Percentiles rank a stretch among this genome's conserved stretches.
These are phyloP conservation scores for Fissipunctia ypsillon DNA, from an alignment of 2,888 invertebrate genomes.

Conservation along the genomic window DNA sequence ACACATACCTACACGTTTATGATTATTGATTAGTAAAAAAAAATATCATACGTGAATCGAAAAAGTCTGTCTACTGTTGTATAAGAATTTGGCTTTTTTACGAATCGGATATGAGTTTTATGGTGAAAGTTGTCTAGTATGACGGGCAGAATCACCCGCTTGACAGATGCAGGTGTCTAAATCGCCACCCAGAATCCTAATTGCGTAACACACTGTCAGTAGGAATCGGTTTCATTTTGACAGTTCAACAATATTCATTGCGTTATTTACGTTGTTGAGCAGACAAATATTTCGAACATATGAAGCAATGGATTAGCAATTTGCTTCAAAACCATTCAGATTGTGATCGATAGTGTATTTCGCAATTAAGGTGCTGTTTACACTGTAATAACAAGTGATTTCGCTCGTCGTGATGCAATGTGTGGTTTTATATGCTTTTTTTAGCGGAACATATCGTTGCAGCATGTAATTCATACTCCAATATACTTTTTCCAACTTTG, in stretches of 20 bases:
- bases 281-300: too few species aligned
- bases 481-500: conserved; percentile 9
- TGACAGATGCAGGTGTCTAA: not conserved
- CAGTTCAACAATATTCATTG: too few species aligned
- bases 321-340: too few species aligned
- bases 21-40: too few species aligned
- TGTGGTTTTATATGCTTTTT: not conserved
- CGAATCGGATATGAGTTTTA: not conserved
- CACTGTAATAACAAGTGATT: not conserved
- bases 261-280: too few species aligned
- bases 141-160: not conserved
- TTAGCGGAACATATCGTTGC: not conserved
- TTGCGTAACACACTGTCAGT: too few species aligned
- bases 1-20: not conserved
- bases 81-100: not conserved
- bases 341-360: too few species aligned
- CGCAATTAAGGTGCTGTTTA: too few species aligned
- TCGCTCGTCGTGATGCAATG: not conserved
- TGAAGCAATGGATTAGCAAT: too few species aligned
- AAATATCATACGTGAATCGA: not conserved
- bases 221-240: too few species aligned
- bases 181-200: not conserved
- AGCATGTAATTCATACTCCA: not conserved
- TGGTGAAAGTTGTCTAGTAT: not conserved
- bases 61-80: too few species aligned